phyloP scores from a whole-genome alignment of 2,113 vertebrate species.

The Choloepus hoffmanni region DNA sequence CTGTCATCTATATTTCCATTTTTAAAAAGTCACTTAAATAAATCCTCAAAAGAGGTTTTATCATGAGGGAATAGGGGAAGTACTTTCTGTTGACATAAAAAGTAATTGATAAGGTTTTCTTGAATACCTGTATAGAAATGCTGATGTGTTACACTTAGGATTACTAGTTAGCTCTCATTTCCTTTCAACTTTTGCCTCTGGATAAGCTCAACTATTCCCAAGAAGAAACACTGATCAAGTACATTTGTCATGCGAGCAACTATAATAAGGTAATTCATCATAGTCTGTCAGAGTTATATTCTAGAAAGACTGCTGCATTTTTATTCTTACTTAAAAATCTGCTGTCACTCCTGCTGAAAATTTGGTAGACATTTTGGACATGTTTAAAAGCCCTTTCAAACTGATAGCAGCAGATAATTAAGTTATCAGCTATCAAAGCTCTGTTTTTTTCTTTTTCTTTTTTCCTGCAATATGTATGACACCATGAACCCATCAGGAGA shows the following conservation, averaged over 20 bases:
- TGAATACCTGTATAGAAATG: slow-evolving; percentile 79
- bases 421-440: slow-evolving; percentile 83
- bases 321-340: slow-evolving; percentile 88
- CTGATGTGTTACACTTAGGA: slow-evolving; percentile 83
- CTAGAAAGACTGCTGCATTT: slow-evolving; percentile 87
- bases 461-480: slow-evolving; percentile 77
- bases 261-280: slow-evolving; percentile 92
- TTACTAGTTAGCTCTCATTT: slow-evolving; percentile 86
- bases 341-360: slow-evolving; percentile 86
- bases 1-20: slow-evolving; percentile 42
- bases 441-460: slow-evolving; percentile 67
- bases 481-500: slow-evolving; percentile 71
- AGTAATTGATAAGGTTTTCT: slow-evolving; percentile 81
- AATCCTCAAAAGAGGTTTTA: slow-evolving; percentile 68
- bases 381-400: slow-evolving; percentile 88
- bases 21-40: slow-evolving; percentile 62
- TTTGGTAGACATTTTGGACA: slow-evolving; percentile 87
- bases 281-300: slow-evolving; percentile 88
- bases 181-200: slow-evolving; percentile 87
- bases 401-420: slow-evolving; percentile 88
- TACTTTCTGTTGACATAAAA: slow-evolving; percentile 79
- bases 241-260: slow-evolving; percentile 88
- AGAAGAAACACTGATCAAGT: slow-evolving; percentile 89
- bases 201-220: slow-evolving; percentile 89
- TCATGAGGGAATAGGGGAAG: background rate